Percentiles rank a stretch among this genome's conserved stretches.
Evolutionary conservation across 1,140 invertebrate genomes (phyloP).

Genomic region (Bombus ignitus): DNA sequence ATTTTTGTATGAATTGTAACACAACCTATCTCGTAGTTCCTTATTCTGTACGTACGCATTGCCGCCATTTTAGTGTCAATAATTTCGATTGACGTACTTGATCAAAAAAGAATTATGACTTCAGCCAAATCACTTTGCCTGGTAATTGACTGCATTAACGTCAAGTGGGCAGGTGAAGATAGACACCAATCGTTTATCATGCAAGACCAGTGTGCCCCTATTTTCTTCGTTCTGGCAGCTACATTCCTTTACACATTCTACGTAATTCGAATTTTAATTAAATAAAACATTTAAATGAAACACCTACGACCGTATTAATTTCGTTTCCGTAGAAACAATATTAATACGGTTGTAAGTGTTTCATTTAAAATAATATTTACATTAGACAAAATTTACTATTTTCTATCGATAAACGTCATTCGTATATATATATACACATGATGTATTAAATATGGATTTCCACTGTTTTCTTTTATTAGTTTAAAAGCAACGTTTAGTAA

Average conservation of each 20-base stretch:
- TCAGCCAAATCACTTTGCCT: slow-evolving; percentile 36
- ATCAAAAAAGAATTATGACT: slow-evolving; percentile 46
- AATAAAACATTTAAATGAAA: too few relatives aligned
- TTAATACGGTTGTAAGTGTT: neutral
- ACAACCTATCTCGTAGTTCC: neutral
- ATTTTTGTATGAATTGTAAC: neutral
- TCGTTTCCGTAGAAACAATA: neutral
- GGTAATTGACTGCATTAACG: slow-evolving; percentile 51
- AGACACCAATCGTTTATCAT: slow-evolving; percentile 54
- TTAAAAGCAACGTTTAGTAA: neutral
- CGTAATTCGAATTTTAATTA: slow-evolving; percentile 2
- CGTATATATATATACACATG: neutral
- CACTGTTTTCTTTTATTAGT: neutral
- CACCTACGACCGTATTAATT: neutral
- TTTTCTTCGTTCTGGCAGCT: neutral
- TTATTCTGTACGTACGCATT: neutral
- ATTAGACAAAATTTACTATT: neutral
- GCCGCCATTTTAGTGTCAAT: neutral
- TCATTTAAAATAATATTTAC: too few relatives aligned
- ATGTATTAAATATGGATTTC: neutral
- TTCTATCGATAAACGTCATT: neutral
- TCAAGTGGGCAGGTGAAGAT: slow-evolving; percentile 56
- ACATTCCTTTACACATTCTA: slow-evolving; percentile 14
- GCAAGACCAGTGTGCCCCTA: neutral
- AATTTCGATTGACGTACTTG: slow-evolving; percentile 24